Conservation (phyloP, 2,797 vertebrate species). For the Alcedo atthis region DNA sequence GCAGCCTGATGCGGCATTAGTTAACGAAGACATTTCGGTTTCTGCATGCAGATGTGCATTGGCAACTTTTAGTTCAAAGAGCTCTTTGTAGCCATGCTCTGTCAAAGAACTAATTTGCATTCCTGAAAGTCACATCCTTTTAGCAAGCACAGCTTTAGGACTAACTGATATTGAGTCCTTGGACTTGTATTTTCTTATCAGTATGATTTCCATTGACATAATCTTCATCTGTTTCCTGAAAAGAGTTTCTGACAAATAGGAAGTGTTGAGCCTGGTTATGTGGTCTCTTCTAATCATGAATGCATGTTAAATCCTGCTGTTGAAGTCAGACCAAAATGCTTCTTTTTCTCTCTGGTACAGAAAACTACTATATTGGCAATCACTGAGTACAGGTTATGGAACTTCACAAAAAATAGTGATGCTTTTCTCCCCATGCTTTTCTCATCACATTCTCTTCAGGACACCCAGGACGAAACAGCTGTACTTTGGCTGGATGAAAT, state of each 20-base stretch:
- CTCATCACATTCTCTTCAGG: slow-evolving; percentile 74
- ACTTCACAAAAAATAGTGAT: not conserved
- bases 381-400: not conserved
- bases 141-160: not conserved
- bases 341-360: not conserved
- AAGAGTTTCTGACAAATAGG: not conserved
- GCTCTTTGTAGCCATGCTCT: not conserved
- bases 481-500: slow-evolving; percentile 99
- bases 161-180: not conserved
- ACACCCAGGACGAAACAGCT: slow-evolving; percentile 93
- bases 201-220: not conserved
- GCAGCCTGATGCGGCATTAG: not conserved
- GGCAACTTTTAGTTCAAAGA: not conserved
- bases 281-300: not conserved
- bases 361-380: not conserved
- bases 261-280: not conserved
- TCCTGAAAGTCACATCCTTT: not conserved
- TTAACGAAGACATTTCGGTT: not conserved
- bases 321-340: not conserved
- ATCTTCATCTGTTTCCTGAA: not conserved
- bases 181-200: not conserved
- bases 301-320: not conserved
- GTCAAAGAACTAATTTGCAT: not conserved
- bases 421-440: not conserved
- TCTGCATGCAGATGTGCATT: not conserved